phyloP scores from a whole-genome alignment of 2,113 vertebrate species.

The Lathamus discolor region DNA sequence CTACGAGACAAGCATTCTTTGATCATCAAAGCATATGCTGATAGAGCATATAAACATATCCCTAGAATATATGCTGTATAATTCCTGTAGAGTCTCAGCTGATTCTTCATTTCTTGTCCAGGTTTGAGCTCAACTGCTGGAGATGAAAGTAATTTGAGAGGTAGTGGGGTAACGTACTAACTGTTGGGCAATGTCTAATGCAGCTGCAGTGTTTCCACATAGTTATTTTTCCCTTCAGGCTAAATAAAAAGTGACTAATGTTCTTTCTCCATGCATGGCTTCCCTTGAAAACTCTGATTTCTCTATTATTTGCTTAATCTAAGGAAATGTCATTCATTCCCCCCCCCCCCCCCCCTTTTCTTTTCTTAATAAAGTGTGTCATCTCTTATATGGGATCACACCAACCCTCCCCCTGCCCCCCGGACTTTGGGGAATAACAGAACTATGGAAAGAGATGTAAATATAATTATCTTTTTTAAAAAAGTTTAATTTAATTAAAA shows the following conservation, averaged over 20 bases:
- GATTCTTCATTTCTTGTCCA: neutral
- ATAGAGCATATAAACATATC: neutral
- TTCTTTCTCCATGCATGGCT: neutral
- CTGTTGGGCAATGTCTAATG: neutral
- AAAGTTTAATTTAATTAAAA: neutral
- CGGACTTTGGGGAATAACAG: neutral
- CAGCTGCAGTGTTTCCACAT: neutral
- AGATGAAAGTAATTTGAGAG: neutral
- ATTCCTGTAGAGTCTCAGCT: neutral
- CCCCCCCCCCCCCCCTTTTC: neutral
- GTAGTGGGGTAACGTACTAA: neutral
- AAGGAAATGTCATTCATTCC: neutral
- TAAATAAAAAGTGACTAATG: neutral
- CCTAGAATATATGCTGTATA: neutral
- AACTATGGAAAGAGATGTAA: neutral
- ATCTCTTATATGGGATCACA: neutral
- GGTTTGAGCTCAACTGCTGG: neutral
- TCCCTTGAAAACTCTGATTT: neutral
- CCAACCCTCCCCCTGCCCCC: too few species aligned
- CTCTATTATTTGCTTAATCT: neutral
- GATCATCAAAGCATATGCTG: neutral
- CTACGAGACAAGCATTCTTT: neutral
- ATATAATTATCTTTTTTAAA: neutral
- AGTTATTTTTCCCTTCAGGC: neutral
- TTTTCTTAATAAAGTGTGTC: neutral